These are phyloP conservation scores for Cryptosula pallasiana DNA, from an alignment of 2,888 invertebrate genomes.

Conservation along the genomic window DNA sequence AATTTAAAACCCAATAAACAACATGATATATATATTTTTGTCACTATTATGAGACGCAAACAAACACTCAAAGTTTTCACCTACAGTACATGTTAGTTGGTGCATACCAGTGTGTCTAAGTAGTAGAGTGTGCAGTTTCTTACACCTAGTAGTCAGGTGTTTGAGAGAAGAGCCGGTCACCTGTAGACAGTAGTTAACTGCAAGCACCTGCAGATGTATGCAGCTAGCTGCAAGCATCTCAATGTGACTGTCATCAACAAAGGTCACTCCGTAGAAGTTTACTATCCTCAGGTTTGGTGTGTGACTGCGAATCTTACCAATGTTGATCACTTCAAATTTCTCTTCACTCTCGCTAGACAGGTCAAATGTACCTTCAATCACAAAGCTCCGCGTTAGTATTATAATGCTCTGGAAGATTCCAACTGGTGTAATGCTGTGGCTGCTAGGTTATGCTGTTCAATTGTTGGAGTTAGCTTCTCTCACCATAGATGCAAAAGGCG, in stretches of 20 bases:
- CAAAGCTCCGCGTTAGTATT: too few species aligned
- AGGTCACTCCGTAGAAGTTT: conserved; percentile 96
- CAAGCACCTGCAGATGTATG: conserved; percentile 91
- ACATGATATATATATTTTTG: too few species aligned
- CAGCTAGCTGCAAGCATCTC: conserved; percentile 78
- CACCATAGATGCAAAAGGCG: too few species aligned
- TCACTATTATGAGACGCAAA: too few species aligned
- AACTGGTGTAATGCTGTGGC: too few species aligned
- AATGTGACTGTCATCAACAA: conserved; percentile 96
- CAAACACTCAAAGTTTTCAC: too few species aligned
- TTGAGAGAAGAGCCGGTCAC: conserved; percentile 94
- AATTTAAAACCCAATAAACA: too few species aligned
- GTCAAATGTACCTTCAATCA: conserved; percentile 55
- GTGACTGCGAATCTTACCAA: conserved; percentile 94
- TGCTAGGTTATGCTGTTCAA: too few species aligned
- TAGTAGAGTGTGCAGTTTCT: conserved; percentile 81
- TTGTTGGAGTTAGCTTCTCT: too few species aligned
- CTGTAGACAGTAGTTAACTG: conserved; percentile 94
- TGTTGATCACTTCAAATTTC: conserved; percentile 78
- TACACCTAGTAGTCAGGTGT: conserved; percentile 84
- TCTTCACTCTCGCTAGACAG: conserved; percentile 84
- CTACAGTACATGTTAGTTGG: too few species aligned
- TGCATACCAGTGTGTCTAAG: conserved; percentile 94
- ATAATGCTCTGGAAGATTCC: too few species aligned
- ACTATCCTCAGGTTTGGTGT: conserved; percentile 95